phyloP scores from a whole-genome alignment of 2,888 invertebrate genomes.

The Pheosia gnoma region DNA sequence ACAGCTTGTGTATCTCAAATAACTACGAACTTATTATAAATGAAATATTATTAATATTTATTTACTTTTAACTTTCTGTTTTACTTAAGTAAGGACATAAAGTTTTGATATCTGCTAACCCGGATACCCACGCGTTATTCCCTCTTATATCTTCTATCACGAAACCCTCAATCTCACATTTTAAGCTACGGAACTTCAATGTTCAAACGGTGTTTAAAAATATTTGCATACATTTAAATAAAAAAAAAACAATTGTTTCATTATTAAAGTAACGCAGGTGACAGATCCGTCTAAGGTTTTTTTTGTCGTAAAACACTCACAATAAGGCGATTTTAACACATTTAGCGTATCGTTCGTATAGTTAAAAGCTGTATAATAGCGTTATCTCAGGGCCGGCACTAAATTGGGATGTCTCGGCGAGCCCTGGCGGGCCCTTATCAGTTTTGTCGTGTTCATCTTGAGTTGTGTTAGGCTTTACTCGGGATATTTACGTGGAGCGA shows the following conservation, averaged over 20 bases:
- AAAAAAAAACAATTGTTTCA: constrained; percentile 20
- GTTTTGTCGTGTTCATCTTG: constrained; percentile 83
- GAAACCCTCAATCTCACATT: background rate
- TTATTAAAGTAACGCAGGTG: constrained; percentile 42
- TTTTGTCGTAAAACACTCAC: constrained; percentile 59
- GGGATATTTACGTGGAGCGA: constrained; percentile 75
- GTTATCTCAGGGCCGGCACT: constrained; percentile 80
- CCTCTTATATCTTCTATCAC: background rate
- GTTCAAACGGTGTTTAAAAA: constrained; percentile 5
- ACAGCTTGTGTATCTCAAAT: too few relatives aligned
- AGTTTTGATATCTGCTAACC: background rate
- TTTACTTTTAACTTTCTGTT: too few relatives aligned
- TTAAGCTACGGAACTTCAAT: background rate
- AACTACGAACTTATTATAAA: too few relatives aligned
- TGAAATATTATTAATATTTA: too few relatives aligned
- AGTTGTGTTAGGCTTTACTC: constrained; percentile 83
- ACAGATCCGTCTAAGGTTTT: constrained; percentile 48
- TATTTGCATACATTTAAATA: constrained; percentile 14
- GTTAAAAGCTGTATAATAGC: constrained; percentile 84
- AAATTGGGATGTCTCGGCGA: constrained; percentile 82
- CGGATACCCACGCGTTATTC: background rate
- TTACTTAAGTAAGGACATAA: background rate
- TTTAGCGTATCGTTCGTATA: constrained; percentile 81
- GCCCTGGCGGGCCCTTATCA: constrained; percentile 77
- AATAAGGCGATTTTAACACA: constrained; percentile 76